Conservation (phyloP, 2,113 vertebrate genomes). For the Psophia crepitans region DNA sequence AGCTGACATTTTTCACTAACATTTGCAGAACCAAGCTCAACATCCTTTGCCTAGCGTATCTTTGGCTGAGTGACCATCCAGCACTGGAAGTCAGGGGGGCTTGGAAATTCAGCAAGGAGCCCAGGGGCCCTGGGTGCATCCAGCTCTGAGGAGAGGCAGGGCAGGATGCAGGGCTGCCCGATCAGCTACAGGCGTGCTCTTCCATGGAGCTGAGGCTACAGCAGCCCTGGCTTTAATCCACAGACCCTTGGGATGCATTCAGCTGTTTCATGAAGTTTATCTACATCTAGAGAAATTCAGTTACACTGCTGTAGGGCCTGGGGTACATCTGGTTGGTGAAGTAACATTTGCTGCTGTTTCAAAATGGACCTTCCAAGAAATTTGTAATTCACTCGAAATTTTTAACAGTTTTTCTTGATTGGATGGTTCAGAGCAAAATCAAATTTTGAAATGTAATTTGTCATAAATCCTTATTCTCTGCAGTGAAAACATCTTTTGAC, state of each 20-base stretch:
- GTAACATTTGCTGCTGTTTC: background rate
- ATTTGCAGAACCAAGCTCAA: background rate
- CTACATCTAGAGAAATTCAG: background rate
- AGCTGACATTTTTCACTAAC: background rate
- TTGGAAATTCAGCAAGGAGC: background rate
- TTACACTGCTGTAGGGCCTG: background rate
- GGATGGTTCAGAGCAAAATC: background rate
- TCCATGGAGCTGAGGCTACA: background rate
- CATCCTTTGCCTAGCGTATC: background rate
- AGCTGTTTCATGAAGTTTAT: background rate
- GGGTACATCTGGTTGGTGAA: background rate
- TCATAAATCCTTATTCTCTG: background rate
- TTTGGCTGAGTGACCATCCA: background rate
- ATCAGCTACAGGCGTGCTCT: background rate
- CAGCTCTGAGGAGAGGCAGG: rapidly evolving
- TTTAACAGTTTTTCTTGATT: background rate
- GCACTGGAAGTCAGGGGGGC: background rate
- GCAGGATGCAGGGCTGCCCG: background rate
- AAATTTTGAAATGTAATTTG: background rate
- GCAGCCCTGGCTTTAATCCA: background rate
- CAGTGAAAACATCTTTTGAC: background rate
- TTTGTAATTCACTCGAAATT: background rate
- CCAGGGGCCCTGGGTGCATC: background rate
- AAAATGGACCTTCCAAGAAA: background rate
- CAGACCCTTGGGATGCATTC: background rate